Evolutionary conservation across 2,797 vertebrate species (phyloP), one percentile per base, ranked within the genome.

Genomic region (Phylloscopus collybita): DNA sequence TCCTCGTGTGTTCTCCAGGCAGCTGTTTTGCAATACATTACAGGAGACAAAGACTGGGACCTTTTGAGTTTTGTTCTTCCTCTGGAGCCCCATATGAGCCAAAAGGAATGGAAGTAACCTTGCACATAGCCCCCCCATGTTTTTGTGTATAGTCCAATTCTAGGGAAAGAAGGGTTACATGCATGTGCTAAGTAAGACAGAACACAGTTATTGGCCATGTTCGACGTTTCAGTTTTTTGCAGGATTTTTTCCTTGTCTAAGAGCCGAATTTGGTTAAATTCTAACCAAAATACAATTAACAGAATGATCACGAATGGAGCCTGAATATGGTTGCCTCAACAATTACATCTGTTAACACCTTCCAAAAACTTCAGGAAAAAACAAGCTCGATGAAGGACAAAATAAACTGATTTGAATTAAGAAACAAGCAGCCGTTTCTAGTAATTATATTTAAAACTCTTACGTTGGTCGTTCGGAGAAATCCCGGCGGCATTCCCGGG

Each of bases 101-200:
- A 13, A 81, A 69, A 70, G 56, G 17, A 47, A 23, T 8, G 21
- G 61, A 59, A 73, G 10, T 25, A 54, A 25, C 32, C 61, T 13
- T 44, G 45, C 18, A 32, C 22, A 50, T 7, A 61, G 3, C 1
- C 3, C 5, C 5, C 16, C 11, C 13, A 1, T 4, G 3, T 9
- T 17, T 6, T 7, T 22, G 21, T 29, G 13, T 9, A 2, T 1
- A 49, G 11, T 10, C 2, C 57, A 67, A 1, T 36, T 22, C 22
- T 4, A 71, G 27, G 36, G n/a, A 72, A 76, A 70, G 57, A 22
- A 70, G 53, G 16, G 36, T n/a, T 78, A 71, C 15, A 13, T 0
- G 3, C 20, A 9, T 30, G 30, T 29, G 23, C 4, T 50, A 13
- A 61, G 15, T 19, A 36, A 75, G 26, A 38, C 44, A 69, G 29